A percentile compares a stretch with the other conserved stretches of the same genome.
Conservation (phyloP, 2,797 vertebrate genomes). For the Molossus alvarezi region DNA sequence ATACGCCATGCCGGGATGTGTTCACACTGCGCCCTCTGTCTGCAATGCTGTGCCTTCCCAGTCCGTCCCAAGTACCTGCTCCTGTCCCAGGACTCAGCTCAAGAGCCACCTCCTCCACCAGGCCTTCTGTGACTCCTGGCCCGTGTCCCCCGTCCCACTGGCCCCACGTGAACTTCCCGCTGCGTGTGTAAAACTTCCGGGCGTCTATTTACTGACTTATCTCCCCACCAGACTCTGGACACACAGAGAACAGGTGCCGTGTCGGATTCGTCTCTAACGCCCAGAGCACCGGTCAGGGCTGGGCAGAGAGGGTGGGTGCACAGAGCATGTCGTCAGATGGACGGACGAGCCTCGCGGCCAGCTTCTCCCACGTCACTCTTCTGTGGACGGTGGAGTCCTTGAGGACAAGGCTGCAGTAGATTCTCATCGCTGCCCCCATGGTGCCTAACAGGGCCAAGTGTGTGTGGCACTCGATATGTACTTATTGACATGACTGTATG, state of each 20-base stretch:
- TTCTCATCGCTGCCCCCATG: fast-evolving
- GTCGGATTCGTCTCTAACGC: neutral
- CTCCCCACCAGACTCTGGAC: neutral
- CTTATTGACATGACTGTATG: neutral
- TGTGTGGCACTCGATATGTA: fast-evolving
- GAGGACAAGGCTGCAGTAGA: neutral
- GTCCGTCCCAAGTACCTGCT: neutral
- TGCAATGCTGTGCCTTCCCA: neutral
- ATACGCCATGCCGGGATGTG: fast-evolving
- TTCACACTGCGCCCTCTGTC: neutral
- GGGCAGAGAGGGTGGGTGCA: neutral
- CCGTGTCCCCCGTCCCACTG: neutral
- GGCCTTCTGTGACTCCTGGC: neutral
- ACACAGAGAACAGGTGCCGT: fast-evolving
- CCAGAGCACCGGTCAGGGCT: neutral
- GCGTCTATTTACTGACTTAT: neutral
- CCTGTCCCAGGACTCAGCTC: neutral
- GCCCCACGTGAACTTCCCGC: neutral
- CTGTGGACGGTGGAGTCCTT: neutral
- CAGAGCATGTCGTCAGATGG: neutral
- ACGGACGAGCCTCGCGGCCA: neutral
- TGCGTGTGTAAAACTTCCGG: neutral
- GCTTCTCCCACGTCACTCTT: neutral
- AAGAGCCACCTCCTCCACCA: neutral
- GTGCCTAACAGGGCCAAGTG: too few relatives aligned